Percentiles rank a stretch among this genome's conserved stretches.
phyloP scores from a whole-genome alignment of 2,113 vertebrate genomes.

The Antigone vipio region DNA sequence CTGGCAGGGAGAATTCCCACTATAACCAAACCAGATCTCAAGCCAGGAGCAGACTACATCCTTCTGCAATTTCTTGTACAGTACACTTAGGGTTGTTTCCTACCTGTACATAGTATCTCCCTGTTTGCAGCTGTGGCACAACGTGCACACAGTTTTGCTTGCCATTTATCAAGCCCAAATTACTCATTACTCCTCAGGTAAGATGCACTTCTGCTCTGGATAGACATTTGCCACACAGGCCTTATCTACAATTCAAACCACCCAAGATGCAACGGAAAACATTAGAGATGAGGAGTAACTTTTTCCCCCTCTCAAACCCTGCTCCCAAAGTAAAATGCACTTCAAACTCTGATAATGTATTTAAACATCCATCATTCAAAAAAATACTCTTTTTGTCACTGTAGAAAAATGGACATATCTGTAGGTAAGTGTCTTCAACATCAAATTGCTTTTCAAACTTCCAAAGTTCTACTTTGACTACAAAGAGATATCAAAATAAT shows the following conservation, averaged over 20 bases:
- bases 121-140: not conserved
- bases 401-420: not conserved
- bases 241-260: not conserved
- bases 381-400: not conserved
- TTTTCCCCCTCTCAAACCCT: not conserved
- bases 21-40: not conserved
- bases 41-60: accelerated
- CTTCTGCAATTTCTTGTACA: not conserved
- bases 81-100: not conserved
- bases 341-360: not conserved
- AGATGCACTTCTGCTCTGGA: not conserved
- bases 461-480: not conserved
- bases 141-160: not conserved
- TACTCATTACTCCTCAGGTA: not conserved
- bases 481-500: not conserved
- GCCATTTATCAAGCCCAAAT: not conserved
- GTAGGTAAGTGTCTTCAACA: not conserved
- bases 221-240: not conserved
- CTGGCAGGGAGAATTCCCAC: not conserved
- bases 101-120: not conserved
- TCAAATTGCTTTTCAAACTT: not conserved
- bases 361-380: not conserved
- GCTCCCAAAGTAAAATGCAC: not conserved
- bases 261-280: not conserved
- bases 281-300: not conserved